These are phyloP conservation scores for Noctua janthe DNA, from an alignment of 2,888 invertebrate genomes.

Conservation along the genomic window DNA sequence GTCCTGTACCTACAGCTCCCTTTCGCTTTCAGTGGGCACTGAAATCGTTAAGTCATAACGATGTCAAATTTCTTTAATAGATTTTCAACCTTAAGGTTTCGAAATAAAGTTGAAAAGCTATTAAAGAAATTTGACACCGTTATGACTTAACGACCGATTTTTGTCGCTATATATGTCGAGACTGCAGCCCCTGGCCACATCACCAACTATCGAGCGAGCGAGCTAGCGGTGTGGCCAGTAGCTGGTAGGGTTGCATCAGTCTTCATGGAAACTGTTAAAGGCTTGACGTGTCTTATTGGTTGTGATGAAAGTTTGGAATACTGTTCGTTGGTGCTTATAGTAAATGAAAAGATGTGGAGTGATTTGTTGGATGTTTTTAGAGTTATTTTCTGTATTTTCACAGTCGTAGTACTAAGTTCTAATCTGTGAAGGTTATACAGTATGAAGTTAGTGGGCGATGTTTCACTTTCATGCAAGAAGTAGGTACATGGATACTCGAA, in stretches of 20 bases:
- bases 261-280: not conserved
- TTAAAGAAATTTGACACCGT: too few relatives aligned
- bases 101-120: too few relatives aligned
- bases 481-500: not conserved
- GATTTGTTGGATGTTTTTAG: not conserved
- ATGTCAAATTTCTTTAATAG: too few relatives aligned
- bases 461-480: not conserved
- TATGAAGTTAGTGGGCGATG: not conserved
- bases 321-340: not conserved
- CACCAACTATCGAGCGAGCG: too few relatives aligned
- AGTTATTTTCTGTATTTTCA: not conserved
- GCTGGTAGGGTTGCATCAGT: conserved; percentile 4
- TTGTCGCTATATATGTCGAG: too few relatives aligned
- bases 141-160: too few relatives aligned
- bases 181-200: too few relatives aligned
- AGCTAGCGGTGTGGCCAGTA: too few relatives aligned
- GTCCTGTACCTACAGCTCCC: too few relatives aligned
- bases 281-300: not conserved
- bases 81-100: too few relatives aligned
- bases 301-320: not conserved
- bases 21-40: not conserved
- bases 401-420: not conserved
- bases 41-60: too few relatives aligned
- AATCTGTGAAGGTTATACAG: not conserved
- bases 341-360: not conserved